A percentile compares a stretch with the other conserved stretches of the same genome.
phyloP scores from a whole-genome alignment of 2,797 vertebrate genomes.

The Melanotaenia parkinsoni region DNA sequence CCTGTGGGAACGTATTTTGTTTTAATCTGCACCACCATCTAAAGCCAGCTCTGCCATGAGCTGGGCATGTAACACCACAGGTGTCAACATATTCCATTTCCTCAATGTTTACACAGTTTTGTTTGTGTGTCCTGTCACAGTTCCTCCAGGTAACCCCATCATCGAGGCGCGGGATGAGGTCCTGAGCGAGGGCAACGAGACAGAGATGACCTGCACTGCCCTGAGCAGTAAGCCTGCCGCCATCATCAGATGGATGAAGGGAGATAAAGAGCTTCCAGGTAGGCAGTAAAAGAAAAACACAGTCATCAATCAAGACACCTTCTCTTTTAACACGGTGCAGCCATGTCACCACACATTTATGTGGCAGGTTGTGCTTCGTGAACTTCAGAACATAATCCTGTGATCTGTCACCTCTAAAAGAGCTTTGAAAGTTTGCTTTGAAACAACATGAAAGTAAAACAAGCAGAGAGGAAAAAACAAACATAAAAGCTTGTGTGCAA shows the following conservation, averaged over 20 bases:
- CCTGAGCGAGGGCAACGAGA: conserved; percentile 91
- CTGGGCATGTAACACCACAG: background rate
- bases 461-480: background rate
- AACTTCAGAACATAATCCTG: conserved; percentile 4
- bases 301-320: conserved; percentile 16
- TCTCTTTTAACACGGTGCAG: conserved; percentile 1
- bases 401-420: conserved; percentile 3
- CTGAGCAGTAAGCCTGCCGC: conserved; percentile 95
- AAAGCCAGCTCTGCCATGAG: background rate
- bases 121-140: conserved; percentile 71
- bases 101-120: conserved; percentile 26
- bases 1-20: background rate
- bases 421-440: background rate
- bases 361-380: background rate
- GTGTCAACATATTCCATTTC: background rate
- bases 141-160: conserved; percentile 92
- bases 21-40: background rate
- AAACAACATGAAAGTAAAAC: conserved; percentile 4
- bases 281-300: conserved; percentile 18
- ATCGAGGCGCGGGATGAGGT: conserved; percentile 92
- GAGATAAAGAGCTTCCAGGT: conserved; percentile 92
- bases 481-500: conserved; percentile 1
- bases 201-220: conserved; percentile 94
- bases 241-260: conserved; percentile 94
- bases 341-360: background rate